These are phyloP conservation scores for Chymomyza caudatula DNA, from an alignment of 2,888 invertebrate genomes.

Conservation along the genomic window DNA sequence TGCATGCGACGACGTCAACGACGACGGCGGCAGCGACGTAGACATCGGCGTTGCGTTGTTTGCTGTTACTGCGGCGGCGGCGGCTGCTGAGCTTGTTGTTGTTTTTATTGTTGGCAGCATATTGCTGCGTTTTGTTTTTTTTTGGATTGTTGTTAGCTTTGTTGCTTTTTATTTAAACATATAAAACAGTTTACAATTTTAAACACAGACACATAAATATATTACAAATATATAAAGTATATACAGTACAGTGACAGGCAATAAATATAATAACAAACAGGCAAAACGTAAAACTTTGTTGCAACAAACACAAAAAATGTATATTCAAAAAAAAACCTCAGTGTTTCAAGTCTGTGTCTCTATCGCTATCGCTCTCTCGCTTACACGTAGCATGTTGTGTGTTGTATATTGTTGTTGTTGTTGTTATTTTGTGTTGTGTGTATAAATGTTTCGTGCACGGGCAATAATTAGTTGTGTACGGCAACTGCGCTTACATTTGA, in stretches of 20 bases:
- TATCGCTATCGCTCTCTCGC: too few relatives aligned
- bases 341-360: constrained; percentile 41
- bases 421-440: constrained; percentile 6
- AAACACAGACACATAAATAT: constrained; percentile 32
- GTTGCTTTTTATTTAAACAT: constrained; percentile 12
- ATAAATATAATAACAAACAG: constrained; percentile 30
- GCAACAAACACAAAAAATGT: constrained; percentile 45
- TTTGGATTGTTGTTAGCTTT: constrained; percentile 15
- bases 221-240: constrained; percentile 28
- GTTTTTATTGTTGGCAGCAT: constrained; percentile 58
- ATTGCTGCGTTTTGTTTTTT: constrained; percentile 46
- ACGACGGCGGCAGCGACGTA: constrained; percentile 29
- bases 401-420: too few relatives aligned
- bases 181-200: constrained; percentile 32
- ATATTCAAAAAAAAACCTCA: constrained; percentile 53
- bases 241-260: constrained; percentile 1
- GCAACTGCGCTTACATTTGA: constrained; percentile 39
- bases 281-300: constrained; percentile 50
- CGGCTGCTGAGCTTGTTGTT: constrained; percentile 43
- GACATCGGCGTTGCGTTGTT: constrained; percentile 37
- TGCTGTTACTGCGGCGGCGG: constrained; percentile 29
- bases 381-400: too few relatives aligned
- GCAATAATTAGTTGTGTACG: constrained; percentile 61
- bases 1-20: constrained; percentile 70
- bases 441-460: constrained; percentile 58